A percentile compares a stretch with the other conserved stretches of the same genome.
phyloP scores from a whole-genome alignment of 2,888 invertebrate genomes.

The Trileptium ribeirensis region DNA sequence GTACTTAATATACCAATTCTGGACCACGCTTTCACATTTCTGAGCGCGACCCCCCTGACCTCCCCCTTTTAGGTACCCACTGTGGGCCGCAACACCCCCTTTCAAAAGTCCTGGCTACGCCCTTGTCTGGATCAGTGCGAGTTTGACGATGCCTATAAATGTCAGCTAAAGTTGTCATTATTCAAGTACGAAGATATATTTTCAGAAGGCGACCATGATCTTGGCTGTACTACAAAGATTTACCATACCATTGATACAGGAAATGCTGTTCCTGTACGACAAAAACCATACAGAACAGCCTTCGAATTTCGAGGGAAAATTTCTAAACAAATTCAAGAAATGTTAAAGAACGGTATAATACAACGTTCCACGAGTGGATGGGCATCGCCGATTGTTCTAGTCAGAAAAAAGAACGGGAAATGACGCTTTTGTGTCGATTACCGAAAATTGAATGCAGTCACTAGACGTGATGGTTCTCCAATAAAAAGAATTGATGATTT shows the following conservation, averaged over 20 bases:
- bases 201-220: constrained; percentile 1
- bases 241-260: background rate
- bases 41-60: too few relatives aligned
- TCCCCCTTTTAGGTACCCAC: too few relatives aligned
- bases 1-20: too few relatives aligned
- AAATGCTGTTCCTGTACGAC: background rate
- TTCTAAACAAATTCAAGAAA: background rate
- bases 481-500: background rate
- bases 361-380: background rate
- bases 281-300: background rate
- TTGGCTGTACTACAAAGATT: background rate
- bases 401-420: background rate
- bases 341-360: constrained; percentile 2
- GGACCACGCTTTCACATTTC: too few relatives aligned
- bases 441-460: constrained; percentile 2
- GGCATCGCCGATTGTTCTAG: constrained; percentile 12
- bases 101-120: too few relatives aligned
- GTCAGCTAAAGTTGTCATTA: background rate
- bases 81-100: too few relatives aligned
- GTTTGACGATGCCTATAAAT: background rate
- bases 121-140: background rate
- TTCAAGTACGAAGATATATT: background rate
- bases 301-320: background rate
- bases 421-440: constrained; percentile 14
- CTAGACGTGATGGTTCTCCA: background rate